phyloP scores from a whole-genome alignment of 2,888 invertebrate genomes.

The Epsilonema sp. region DNA sequence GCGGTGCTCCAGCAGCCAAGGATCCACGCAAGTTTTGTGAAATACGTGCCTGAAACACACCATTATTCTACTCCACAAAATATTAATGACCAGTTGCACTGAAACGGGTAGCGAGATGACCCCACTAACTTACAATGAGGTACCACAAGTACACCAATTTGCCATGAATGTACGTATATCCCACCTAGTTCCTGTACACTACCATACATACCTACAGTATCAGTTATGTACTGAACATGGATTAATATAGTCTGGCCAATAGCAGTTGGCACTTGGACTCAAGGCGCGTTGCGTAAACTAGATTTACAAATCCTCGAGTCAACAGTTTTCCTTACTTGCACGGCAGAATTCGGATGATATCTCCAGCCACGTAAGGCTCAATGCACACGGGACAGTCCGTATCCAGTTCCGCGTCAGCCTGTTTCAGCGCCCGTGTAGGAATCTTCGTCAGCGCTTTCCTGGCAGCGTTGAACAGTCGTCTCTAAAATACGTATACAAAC shows the following conservation, averaged over 20 bases:
- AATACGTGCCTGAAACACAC: conserved; percentile 74
- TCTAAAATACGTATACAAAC: conserved; percentile 44
- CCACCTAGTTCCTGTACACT: too few relatives aligned
- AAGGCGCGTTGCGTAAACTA: too few relatives aligned
- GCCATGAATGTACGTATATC: too few relatives aligned
- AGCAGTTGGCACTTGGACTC: too few relatives aligned
- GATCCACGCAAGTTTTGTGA: conserved; percentile 85
- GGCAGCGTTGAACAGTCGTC: conserved; percentile 68
- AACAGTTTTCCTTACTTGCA: conserved; percentile 85
- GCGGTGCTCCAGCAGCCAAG: conserved; percentile 78
- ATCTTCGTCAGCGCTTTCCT: conserved; percentile 82
- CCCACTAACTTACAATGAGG: background rate
- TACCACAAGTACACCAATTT: too few relatives aligned
- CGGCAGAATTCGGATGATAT: conserved; percentile 65
- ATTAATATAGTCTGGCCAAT: too few relatives aligned
- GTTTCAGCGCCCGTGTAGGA: conserved; percentile 64
- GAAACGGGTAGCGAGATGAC: background rate
- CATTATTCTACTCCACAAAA: background rate
- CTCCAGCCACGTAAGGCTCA: conserved; percentile 67
- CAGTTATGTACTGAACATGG: too few relatives aligned
- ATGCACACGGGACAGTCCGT: conserved; percentile 78
- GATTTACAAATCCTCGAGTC: too few relatives aligned
- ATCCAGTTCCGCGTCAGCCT: conserved; percentile 68
- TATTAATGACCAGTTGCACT: background rate
- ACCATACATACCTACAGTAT: too few relatives aligned